phyloP scores from a whole-genome alignment of 2,797 vertebrate species.

The Galaxias olidus region DNA sequence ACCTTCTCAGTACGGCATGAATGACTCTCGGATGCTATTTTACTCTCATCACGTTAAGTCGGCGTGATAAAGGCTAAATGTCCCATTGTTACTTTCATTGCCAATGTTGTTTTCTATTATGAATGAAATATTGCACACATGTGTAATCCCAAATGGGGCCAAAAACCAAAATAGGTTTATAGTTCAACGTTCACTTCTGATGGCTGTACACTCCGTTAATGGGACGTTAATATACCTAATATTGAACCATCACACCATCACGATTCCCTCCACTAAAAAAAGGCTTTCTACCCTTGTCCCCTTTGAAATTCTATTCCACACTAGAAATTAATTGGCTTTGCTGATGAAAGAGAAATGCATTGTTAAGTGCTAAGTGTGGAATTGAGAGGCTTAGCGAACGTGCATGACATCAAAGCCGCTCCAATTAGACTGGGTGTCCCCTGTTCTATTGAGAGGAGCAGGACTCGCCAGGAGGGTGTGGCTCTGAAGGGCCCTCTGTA shows the following conservation, averaged over 20 bases:
- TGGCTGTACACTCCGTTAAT: slow-evolving; percentile 2
- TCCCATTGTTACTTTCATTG: slow-evolving; percentile 17
- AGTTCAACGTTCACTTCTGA: slow-evolving; percentile 8
- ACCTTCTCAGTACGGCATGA: slow-evolving; percentile 57
- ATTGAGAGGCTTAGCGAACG: slow-evolving; percentile 50
- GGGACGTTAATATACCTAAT: slow-evolving; percentile 16
- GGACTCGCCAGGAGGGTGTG: slow-evolving; percentile 8
- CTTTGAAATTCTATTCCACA: slow-evolving; percentile 51
- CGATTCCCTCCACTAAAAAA: slow-evolving; percentile 14
- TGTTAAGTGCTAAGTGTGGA: slow-evolving; percentile 54
- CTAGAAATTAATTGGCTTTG: slow-evolving; percentile 59
- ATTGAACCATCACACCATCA: slow-evolving; percentile 1
- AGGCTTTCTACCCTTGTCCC: slow-evolving; percentile 8
- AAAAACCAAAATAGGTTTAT: background rate
- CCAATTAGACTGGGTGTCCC: slow-evolving; percentile 47
- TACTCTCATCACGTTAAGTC: slow-evolving; percentile 43
- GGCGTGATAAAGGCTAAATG: slow-evolving; percentile 2
- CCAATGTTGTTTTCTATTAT: slow-evolving; percentile 23
- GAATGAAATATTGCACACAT: slow-evolving; percentile 17
- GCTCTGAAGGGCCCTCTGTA: slow-evolving; percentile 25
- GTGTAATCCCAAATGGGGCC: slow-evolving; percentile 6
- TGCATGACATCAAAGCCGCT: slow-evolving; percentile 59
- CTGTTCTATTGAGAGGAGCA: slow-evolving; percentile 14
- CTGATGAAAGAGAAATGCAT: slow-evolving; percentile 56
- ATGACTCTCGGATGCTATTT: slow-evolving; percentile 57